These are phyloP conservation scores for Coccyzus lansbergi DNA, from an alignment of 2,797 vertebrate genomes.

Conservation along the genomic window DNA sequence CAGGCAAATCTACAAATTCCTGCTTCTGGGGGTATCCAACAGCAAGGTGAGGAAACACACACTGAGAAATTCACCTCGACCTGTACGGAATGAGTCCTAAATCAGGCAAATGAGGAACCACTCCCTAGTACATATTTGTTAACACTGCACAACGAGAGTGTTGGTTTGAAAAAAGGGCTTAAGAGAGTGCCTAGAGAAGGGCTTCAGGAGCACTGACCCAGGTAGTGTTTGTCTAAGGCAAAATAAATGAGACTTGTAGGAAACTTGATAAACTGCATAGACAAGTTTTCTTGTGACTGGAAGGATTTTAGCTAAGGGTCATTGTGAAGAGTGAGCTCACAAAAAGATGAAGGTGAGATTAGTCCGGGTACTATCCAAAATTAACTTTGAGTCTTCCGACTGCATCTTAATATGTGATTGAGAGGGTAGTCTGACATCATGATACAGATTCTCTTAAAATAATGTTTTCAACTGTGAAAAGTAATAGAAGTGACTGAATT, in stretches of 20 bases:
- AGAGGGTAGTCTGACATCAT: neutral
- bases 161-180: neutral
- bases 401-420: neutral
- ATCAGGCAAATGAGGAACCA: neutral
- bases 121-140: rapidly evolving
- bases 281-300: neutral
- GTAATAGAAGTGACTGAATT: neutral
- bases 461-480: neutral
- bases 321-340: neutral
- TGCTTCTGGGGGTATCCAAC: neutral
- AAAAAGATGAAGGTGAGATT: neutral
- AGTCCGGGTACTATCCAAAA: neutral
- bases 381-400: neutral
- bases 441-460: neutral
- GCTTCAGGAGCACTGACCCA: neutral
- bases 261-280: neutral
- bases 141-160: neutral
- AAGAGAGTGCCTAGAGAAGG: neutral
- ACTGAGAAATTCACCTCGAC: neutral
- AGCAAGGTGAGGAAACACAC: neutral
- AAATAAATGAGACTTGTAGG: neutral
- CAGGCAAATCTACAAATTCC: neutral
- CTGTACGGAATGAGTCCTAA: neutral
- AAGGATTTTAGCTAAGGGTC: neutral
- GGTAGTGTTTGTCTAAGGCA: neutral